Base-by-base conservation (phyloP, 2,113 vertebrate species). In the Shinisaurus crocodilurus region DNA sequence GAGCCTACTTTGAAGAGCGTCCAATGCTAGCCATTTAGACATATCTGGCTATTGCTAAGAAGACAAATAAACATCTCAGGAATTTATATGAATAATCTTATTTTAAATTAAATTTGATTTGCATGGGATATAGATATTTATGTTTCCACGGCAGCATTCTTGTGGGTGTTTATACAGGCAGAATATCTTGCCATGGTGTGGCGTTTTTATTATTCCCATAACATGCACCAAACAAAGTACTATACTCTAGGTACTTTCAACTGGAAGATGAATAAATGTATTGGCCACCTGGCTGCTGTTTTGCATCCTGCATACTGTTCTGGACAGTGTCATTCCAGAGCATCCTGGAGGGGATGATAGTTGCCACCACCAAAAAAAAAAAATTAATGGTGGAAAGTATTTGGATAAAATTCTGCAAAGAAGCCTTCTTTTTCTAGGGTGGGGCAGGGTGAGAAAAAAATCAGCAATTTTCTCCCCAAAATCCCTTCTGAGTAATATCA, bases 1-100 rank as follows among this genome's bases (percentile, higher is more conserved):
- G n/a, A 16, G 88, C n/a, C 82, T 88, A 70, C 93, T 94, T 94
- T 94, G 95, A 91, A 83, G 94, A 95, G 91, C 45, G 3, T 1
- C 50, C 8, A 70, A 1, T 45, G 57, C 87, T 37, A 95, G 91
- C 89, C 89, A 95, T 92, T 93, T 82, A n/a, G 8, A 82, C 91
- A 37, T 89, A 92, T 90, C 89, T 91, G 81, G 88, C 82, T 5
- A 1, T 50, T 18, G 75, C 86, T 89, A 45, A 88, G 93, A 91
- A 95, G 93, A 23, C 29, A 2, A 91, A 94, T 94, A 90, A 48
- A 16, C 0, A 25, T 50, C 67, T 81, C 89, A 90, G 88, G 75
- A 89, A 88, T 77, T 91, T 69, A 27, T 81, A 69, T 82, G 90
- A 95, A 90, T 88, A 87, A 94, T 67, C 85, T 90, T 50, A 79